Evolutionary conservation across 2,797 vertebrate genomes (phyloP), one percentile per base, ranked within the genome.

Genomic region (Adrianichthys oophorus): DNA sequence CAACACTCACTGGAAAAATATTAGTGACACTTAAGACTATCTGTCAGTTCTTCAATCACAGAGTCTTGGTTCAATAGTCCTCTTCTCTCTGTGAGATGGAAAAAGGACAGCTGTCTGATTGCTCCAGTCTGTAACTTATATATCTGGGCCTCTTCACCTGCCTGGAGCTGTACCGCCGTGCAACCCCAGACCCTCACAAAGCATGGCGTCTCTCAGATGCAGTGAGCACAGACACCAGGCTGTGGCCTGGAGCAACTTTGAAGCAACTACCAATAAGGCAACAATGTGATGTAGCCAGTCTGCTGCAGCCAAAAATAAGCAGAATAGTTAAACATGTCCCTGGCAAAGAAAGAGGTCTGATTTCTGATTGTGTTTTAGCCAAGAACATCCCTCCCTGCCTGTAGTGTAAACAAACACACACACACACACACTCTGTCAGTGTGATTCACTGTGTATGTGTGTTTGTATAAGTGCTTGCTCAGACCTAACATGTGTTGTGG

Each of bases 271-370:
- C 74, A 80, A 65, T 78, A 78, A 78, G 81, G 50, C 76, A 44
- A 61, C 32, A n/a, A 69, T 61, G 63, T 72, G 77, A 84, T 90
- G 85, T 85, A 83, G 62, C 81, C 19, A 23, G 65, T 32, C 65
- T 59, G 46, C 63, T 55, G 70, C 70, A 77, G 84, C 87, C 86
- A 87, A 84, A 88, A 87, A 86, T 85, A 87, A 82, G 86, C 82
- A 85, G 75, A 77, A 78, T 82, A 87, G 85, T 87, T 86, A 87
- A 90, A 89, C 84, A 84, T 83, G 81, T 89, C 82, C 77, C 89
- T 88, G 87, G 86, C 87, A 78, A 62, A 82, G 77, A 69, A 53
- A 81, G 67, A 72, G 7, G 82, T 89, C 84, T 86, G 87, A 90
- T 87, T 88, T 73, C 74, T 70, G 80, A 86, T 82, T 88, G 77